Conservation (phyloP, 2,113 vertebrate genomes). For the Pygoscelis antarcticus region DNA sequence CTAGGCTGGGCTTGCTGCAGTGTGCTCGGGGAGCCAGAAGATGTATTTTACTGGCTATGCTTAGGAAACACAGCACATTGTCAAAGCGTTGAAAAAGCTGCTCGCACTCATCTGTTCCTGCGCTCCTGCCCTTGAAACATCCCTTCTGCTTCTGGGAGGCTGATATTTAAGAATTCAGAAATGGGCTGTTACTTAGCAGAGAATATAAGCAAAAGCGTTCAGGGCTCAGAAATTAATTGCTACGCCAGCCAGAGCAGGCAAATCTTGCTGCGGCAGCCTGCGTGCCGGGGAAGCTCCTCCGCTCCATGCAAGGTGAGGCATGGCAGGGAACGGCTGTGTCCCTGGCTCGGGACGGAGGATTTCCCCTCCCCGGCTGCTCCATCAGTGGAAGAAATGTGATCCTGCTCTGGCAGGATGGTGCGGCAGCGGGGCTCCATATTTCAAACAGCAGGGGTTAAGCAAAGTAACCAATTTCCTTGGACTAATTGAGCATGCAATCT, state of each 20-base stretch:
- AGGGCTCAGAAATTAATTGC: neutral
- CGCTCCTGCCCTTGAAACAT: constrained; percentile 6
- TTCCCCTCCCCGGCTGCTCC: neutral
- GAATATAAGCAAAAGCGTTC: neutral
- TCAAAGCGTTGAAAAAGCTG: neutral
- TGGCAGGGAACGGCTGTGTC: neutral
- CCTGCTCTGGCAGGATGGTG: neutral
- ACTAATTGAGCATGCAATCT: constrained; percentile 69
- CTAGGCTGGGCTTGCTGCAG: neutral
- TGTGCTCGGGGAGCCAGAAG: neutral
- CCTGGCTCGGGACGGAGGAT: neutral
- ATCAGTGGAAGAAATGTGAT: neutral
- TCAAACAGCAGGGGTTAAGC: constrained; percentile 53
- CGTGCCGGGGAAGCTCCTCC: neutral
- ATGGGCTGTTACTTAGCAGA: neutral
- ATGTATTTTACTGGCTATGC: neutral
- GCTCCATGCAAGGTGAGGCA: neutral
- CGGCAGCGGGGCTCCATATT: constrained; percentile 16
- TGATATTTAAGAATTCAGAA: neutral
- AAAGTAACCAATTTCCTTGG: constrained; percentile 64
- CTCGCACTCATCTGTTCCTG: neutral
- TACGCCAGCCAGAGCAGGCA: rapidly evolving
- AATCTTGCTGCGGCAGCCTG: neutral
- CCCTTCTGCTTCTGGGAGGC: neutral
- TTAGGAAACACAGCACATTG: neutral